Conservation (phyloP, 2,888 invertebrate genomes). For the Drosophila conformis region DNA sequence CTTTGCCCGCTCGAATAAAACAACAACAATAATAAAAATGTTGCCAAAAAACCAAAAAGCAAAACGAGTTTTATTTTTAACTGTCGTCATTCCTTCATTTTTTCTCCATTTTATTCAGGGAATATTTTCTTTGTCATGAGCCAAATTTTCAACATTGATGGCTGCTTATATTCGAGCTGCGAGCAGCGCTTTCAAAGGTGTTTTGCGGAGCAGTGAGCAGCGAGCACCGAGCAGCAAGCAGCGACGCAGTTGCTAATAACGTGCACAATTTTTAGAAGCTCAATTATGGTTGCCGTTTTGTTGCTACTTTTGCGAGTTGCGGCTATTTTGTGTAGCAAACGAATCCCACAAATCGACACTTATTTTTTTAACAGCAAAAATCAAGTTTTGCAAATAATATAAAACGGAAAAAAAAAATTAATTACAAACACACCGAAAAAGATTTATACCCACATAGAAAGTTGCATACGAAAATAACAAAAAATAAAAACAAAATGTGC, state of each 20-base stretch:
- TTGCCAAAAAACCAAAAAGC: constrained; percentile 58
- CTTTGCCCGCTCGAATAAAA: constrained; percentile 57
- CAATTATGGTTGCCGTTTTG: constrained; percentile 63
- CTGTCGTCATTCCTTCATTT: constrained; percentile 44
- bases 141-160: constrained; percentile 31
- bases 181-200: constrained; percentile 16
- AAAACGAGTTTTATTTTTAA: constrained; percentile 61
- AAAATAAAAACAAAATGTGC: constrained; percentile 31
- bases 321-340: constrained; percentile 55
- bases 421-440: constrained; percentile 74
- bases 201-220: background rate
- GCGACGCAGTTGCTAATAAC: constrained; percentile 44
- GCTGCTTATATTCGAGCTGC: constrained; percentile 17
- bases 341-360: constrained; percentile 58
- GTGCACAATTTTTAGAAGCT: constrained; percentile 65
- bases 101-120: constrained; percentile 42
- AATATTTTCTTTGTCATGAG: constrained; percentile 63
- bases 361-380: constrained; percentile 70
- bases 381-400: constrained; percentile 71
- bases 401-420: constrained; percentile 54
- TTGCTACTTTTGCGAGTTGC: constrained; percentile 20
- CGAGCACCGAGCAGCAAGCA: background rate
- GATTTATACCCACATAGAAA: constrained; percentile 77
- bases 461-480: constrained; percentile 59
- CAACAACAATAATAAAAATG: constrained; percentile 28